phyloP scores from a whole-genome alignment of 2,888 invertebrate species.

The Nemurella pictetii region DNA sequence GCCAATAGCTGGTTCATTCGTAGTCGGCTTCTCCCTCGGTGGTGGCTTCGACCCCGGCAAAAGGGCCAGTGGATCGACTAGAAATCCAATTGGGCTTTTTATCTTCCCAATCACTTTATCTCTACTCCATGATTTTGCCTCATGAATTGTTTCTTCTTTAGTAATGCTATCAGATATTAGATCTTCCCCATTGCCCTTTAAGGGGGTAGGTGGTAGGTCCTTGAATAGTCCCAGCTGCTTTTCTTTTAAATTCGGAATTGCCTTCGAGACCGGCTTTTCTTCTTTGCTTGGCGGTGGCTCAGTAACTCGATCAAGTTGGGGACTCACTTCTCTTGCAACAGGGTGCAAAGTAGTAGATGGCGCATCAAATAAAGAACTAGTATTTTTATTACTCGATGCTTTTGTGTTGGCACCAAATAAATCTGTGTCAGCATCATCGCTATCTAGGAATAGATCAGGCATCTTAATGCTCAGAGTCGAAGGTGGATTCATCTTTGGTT shows the following conservation, averaged over 20 bases:
- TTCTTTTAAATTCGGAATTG: background rate
- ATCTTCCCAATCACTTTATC: background rate
- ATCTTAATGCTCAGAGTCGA: constrained; percentile 41
- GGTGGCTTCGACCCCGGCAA: constrained; percentile 41
- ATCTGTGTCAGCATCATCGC: constrained; percentile 37
- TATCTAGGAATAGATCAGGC: constrained; percentile 31
- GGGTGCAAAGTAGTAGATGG: no score
- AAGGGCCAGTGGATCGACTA: constrained; percentile 41
- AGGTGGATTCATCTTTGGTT: constrained; percentile 39
- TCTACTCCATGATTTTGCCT: background rate
- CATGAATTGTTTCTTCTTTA: background rate
- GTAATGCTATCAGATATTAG: background rate
- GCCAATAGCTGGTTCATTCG: constrained; percentile 17
- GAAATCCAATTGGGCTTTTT: constrained; percentile 31
- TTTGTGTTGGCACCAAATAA: constrained; percentile 24
- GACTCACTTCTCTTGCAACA: background rate
- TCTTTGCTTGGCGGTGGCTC: background rate
- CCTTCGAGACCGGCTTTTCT: background rate
- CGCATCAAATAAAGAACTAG: background rate
- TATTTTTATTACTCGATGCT: background rate
- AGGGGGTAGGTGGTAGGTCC: background rate
- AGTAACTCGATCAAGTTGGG: background rate
- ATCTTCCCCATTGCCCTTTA: background rate
- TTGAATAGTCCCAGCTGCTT: background rate
- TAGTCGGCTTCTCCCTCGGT: background rate